Evolutionary conservation across 2,888 invertebrate species (phyloP).

Genomic region (Mesoligia furuncula): DNA sequence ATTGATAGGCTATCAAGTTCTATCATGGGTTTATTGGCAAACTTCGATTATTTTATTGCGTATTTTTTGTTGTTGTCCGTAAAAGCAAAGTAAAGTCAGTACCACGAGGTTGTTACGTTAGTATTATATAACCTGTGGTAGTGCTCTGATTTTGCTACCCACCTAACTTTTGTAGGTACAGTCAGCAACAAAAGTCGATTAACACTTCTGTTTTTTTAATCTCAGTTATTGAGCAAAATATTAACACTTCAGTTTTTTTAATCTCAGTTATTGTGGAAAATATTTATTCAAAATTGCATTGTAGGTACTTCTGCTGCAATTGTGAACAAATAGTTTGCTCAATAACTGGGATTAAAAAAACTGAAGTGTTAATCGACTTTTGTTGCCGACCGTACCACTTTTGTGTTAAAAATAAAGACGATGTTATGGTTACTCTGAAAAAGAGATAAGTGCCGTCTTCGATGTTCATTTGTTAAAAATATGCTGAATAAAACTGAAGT

Average conservation of each 20-base stretch:
- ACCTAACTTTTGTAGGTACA: background rate
- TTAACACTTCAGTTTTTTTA: no score
- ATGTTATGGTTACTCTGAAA: background rate
- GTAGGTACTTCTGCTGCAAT: no score
- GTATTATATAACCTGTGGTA: background rate
- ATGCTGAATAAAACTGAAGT: background rate
- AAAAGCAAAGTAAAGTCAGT: background rate
- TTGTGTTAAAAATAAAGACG: background rate
- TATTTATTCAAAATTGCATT: no score
- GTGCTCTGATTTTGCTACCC: background rate
- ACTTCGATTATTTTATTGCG: conserved; percentile 20
- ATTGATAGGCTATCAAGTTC: conserved; percentile 34
- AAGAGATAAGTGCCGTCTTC: background rate
- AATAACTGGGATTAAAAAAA: no score
- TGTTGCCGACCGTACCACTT: background rate
- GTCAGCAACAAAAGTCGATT: no score
- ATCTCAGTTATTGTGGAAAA: no score
- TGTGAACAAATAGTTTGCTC: no score
- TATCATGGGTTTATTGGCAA: conserved; percentile 5
- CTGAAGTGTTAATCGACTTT: no score
- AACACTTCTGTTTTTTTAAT: no score
- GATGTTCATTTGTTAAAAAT: background rate
- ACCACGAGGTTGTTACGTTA: background rate
- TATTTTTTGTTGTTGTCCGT: background rate
- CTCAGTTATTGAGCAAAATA: no score